phyloP scores from a whole-genome alignment of 2,888 invertebrate genomes.

The Myopa testacea region DNA sequence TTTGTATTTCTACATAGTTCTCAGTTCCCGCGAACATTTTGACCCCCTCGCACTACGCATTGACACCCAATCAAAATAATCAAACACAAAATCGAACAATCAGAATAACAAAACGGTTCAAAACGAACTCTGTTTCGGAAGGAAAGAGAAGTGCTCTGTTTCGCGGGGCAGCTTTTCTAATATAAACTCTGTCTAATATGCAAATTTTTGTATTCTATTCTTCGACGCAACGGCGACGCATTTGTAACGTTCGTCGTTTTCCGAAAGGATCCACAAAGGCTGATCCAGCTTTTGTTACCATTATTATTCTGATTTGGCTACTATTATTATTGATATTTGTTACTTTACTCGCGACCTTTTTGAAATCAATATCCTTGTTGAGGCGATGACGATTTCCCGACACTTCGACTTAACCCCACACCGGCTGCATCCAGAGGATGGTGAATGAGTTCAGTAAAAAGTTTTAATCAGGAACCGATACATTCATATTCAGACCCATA shows the following conservation, averaged over 20 bases:
- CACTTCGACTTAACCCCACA: too few species aligned
- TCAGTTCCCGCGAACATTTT: conserved; percentile 3
- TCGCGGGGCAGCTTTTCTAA: neutral
- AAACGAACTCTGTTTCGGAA: neutral
- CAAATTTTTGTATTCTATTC: conserved; percentile 7
- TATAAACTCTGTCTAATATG: conserved; percentile 16
- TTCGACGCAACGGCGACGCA: conserved; percentile 9
- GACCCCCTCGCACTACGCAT: neutral
- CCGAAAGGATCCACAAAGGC: conserved; percentile 23
- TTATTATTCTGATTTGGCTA: conserved; percentile 35
- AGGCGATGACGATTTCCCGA: neutral
- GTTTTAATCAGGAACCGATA: neutral
- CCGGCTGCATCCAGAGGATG: too few species aligned
- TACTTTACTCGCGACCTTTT: conserved; percentile 10
- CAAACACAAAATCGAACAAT: conserved; percentile 37
- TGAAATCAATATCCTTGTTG: conserved; percentile 34
- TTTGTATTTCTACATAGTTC: neutral
- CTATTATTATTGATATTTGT: conserved; percentile 30
- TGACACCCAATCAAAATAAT: conserved; percentile 34
- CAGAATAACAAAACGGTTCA: neutral
- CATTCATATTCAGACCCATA: neutral
- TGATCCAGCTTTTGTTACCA: conserved; percentile 36
- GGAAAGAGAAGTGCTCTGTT: too few species aligned
- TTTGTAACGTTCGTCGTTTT: conserved; percentile 5
- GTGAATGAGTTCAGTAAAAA: too few species aligned